Base-by-base conservation (phyloP, 2,888 invertebrate species). In the Erebia aethiops region DNA sequence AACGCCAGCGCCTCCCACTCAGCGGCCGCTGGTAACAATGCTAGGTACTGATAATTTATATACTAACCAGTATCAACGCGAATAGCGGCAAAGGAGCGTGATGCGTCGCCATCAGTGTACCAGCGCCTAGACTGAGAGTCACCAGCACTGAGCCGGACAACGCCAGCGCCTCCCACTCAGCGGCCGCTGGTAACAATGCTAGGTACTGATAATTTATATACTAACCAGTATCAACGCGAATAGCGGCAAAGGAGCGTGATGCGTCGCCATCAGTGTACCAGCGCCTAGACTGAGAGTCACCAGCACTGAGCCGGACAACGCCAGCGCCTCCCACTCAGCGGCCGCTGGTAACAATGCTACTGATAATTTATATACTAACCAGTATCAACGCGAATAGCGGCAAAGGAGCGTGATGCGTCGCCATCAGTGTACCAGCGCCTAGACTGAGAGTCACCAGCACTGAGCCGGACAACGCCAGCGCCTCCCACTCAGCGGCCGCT, bases 311-410 rank as follows among this genome's bases (percentile, higher is more conserved):
- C 46, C 46, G 4, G 46, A 46, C 46, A 46, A 46, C 3, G 46
- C 11, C 46, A 46, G 11, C 16, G 52, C 16, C 52, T 52, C n/a
- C 14, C n/a, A 51, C 81, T 95, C 94, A 71, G 95, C 89, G 78
- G 95, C 95, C 0, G 94, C 88, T 0, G 95, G 95, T 73, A 95
- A 84, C 70, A 95, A 87, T 0, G 94, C 93, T 72, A 90, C 81
- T 1, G 94, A 84, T 62, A 95, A 82, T 70, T 11, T 46, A n/a
- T 41, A 26, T 49, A 74, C 93, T 91, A 81, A 95, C 95, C 88
- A 97, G 89, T 78, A 97, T 95, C 2, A 97, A 92, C 46, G 96
- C 96, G 82, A 97, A 98, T 56, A 97, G 94, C 0, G 97, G 96
- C 77, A 97, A 81, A 13, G 95, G 95, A 26, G 94, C 95, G 78